Evolutionary conservation across 2,113 vertebrate species (phyloP).

Genomic region (Psilopsiagon aymara): DNA sequence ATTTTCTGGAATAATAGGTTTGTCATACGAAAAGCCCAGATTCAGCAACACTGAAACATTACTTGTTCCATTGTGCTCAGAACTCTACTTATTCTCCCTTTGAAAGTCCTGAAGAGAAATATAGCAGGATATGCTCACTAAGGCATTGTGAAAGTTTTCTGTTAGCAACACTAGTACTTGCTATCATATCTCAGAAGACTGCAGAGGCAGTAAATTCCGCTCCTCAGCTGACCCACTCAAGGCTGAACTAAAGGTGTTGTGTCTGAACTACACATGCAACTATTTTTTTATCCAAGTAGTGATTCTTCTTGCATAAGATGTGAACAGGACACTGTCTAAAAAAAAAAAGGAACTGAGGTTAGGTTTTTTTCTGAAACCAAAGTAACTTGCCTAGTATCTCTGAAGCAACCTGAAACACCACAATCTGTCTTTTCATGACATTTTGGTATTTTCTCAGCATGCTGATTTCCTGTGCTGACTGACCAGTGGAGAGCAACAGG

Average conservation of each 20-base stretch:
- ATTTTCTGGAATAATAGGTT: neutral
- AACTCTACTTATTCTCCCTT: neutral
- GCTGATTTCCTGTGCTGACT: slow-evolving; percentile 34
- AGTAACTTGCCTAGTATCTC: neutral
- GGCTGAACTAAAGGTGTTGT: neutral
- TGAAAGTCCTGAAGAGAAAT: neutral
- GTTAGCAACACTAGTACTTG: neutral
- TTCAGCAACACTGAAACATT: neutral
- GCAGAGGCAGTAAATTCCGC: neutral
- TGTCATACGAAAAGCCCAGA: neutral
- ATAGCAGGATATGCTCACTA: neutral
- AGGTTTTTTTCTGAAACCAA: neutral
- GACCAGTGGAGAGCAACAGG: neutral
- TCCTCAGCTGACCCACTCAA: neutral
- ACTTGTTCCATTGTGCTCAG: neutral
- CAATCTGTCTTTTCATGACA: slow-evolving; percentile 6
- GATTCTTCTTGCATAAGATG: neutral
- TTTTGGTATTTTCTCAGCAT: neutral
- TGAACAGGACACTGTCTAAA: neutral
- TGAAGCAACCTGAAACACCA: neutral
- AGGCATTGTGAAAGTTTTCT: neutral
- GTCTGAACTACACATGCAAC: neutral
- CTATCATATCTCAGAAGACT: neutral
- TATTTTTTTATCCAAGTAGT: neutral
- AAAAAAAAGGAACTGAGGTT: neutral